Percentiles rank a stretch among this genome's conserved stretches.
Evolutionary conservation across 2,888 invertebrate species (phyloP).

Genomic region (Clanis bilineata): DNA sequence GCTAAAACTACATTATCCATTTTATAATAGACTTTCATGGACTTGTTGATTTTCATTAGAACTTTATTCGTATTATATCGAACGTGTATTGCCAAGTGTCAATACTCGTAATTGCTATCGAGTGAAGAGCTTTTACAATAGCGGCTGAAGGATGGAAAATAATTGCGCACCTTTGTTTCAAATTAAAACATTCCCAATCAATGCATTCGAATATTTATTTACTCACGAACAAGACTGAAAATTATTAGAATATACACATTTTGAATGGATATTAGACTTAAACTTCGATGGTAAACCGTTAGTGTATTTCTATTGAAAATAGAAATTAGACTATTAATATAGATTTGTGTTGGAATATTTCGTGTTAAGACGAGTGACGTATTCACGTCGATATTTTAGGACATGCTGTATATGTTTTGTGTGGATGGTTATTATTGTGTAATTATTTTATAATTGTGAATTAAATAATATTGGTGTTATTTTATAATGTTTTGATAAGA

Average conservation of each 20-base stretch:
- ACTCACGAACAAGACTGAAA: conserved; percentile 32
- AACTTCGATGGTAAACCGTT: not conserved
- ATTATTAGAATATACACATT: conserved; percentile 17
- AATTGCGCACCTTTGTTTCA: conserved; percentile 11
- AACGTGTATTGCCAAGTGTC: not conserved
- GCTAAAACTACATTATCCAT: not conserved
- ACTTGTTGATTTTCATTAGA: not conserved
- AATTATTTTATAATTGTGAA: not conserved
- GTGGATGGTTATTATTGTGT: not conserved
- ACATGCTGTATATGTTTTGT: conserved; percentile 6
- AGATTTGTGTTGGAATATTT: not conserved
- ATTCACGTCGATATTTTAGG: not conserved
- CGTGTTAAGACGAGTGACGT: not conserved
- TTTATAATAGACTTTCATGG: not conserved
- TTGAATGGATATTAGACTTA: not conserved
- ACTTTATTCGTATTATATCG: not conserved
- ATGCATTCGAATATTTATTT: conserved; percentile 25
- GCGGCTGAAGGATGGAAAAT: not conserved
- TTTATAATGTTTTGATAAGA: not conserved
- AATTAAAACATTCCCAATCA: conserved; percentile 17
- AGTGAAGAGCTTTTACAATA: not conserved
- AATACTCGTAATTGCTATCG: conserved; percentile 4
- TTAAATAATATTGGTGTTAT: not conserved
- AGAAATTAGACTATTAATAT: not conserved
- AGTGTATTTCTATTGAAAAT: conserved; percentile 10